Conservation (phyloP, 2,113 vertebrate genomes). For the Tympanuchus pallidicinctus region DNA sequence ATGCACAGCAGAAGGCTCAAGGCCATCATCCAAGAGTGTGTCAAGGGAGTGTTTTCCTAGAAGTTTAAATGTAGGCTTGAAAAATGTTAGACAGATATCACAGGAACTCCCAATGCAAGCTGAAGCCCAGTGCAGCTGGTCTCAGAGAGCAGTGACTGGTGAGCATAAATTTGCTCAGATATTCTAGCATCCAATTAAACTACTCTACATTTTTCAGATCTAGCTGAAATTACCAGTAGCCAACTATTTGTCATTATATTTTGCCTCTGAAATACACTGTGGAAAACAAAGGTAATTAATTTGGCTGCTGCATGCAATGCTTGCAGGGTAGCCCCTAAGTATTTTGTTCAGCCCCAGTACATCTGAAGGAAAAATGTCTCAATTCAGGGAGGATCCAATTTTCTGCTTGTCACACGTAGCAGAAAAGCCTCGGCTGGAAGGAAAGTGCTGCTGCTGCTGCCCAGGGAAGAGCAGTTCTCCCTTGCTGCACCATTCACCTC, state of each 20-base stretch:
- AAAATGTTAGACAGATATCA: not conserved
- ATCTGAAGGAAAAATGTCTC: not conserved
- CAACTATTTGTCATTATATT: constrained; percentile 18
- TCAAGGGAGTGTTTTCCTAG: not conserved
- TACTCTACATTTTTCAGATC: not conserved
- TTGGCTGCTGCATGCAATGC: not conserved
- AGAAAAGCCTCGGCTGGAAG: not conserved
- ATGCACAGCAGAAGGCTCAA: not conserved
- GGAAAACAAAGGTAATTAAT: constrained; percentile 11
- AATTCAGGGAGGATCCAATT: not conserved
- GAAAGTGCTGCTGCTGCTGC: not conserved
- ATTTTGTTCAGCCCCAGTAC: constrained; percentile 18
- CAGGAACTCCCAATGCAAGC: not conserved
- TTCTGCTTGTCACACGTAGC: not conserved
- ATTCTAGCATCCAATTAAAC: not conserved
- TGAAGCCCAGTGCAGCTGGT: not conserved
- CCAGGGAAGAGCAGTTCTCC: not conserved
- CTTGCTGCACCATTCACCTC: not conserved
- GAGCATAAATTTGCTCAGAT: not conserved
- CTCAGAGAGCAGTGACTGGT: not conserved
- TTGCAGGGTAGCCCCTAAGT: not conserved
- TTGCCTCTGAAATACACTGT: not conserved
- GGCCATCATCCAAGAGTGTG: not conserved
- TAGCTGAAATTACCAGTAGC: not conserved
- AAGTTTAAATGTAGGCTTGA: not conserved